Conservation (phyloP, 2,888 invertebrate species). For the Caenorhabditis japonica region DNA sequence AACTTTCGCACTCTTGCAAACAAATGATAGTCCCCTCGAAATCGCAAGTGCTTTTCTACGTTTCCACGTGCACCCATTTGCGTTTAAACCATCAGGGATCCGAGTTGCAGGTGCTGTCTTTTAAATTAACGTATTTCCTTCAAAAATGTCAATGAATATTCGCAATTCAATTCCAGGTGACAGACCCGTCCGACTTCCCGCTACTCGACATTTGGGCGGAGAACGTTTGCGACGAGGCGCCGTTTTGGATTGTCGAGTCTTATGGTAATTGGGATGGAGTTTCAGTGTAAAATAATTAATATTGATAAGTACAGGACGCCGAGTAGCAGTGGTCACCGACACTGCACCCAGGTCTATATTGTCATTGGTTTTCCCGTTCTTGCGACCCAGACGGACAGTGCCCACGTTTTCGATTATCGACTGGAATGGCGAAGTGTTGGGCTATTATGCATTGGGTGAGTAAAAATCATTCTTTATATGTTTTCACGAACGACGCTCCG, state of each 20-base stretch:
- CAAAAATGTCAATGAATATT: too few relatives aligned
- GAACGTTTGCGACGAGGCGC: slow-evolving; percentile 61
- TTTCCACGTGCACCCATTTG: slow-evolving; percentile 64
- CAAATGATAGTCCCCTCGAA: slow-evolving; percentile 63
- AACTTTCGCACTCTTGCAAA: slow-evolving; percentile 49
- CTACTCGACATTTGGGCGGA: slow-evolving; percentile 73
- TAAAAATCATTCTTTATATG: too few relatives aligned
- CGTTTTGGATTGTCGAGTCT: slow-evolving; percentile 62
- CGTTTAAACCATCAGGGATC: slow-evolving; percentile 67
- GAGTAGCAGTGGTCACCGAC: slow-evolving; percentile 58
- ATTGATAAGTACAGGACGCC: slow-evolving; percentile 38
- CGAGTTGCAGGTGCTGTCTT: slow-evolving; percentile 71
- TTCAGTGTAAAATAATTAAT: too few relatives aligned
- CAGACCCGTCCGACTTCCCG: slow-evolving; percentile 71
- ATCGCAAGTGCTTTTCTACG: slow-evolving; percentile 69
- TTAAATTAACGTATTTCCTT: too few relatives aligned
- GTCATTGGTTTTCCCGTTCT: slow-evolving; percentile 48
- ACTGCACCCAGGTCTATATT: slow-evolving; percentile 46
- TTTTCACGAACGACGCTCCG: too few relatives aligned
- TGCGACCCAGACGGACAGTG: slow-evolving; percentile 44
- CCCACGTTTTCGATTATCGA: slow-evolving; percentile 56
- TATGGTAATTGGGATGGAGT: too few relatives aligned
- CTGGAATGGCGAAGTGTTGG: slow-evolving; percentile 62
- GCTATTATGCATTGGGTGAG: slow-evolving; percentile 47
- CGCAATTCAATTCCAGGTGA: slow-evolving; percentile 62